These are phyloP conservation scores for Ectropis grisescens DNA, from an alignment of 1,140 invertebrate genomes.

Conservation along the genomic window DNA sequence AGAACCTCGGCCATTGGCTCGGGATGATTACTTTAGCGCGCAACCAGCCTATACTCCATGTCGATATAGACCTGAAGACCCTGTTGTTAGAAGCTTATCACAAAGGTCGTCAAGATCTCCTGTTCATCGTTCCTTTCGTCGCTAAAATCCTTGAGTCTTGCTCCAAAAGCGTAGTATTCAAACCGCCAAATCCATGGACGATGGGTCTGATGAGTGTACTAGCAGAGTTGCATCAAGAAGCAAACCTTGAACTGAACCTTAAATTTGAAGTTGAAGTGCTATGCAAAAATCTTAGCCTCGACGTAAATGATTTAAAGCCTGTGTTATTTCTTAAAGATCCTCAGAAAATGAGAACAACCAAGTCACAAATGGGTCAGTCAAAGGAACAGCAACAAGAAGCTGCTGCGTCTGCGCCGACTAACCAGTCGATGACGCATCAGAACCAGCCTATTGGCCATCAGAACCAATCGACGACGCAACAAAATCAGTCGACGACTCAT, in stretches of 20 bases:
- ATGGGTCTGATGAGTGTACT: conserved; percentile 97
- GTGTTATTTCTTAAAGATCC: conserved; percentile 85
- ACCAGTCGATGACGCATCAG: conserved; percentile 40
- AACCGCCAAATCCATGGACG: conserved; percentile 98
- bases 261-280: conserved; percentile 99
- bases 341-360: conserved; percentile 80
- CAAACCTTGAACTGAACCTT: conserved; percentile 93
- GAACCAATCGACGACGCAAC: no score
- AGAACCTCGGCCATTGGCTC: conserved; percentile 99
- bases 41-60: conserved; percentile 93
- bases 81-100: conserved; percentile 98
- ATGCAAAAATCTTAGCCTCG: conserved; percentile 94
- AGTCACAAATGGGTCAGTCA: conserved; percentile 85
- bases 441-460: no score
- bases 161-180: conserved; percentile 96
- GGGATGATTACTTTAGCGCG: conserved; percentile 96
- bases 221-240: conserved; percentile 96
- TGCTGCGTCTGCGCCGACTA: conserved; percentile 70
- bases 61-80: conserved; percentile 95
- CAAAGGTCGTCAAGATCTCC: conserved; percentile 97
- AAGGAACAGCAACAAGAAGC: no score
- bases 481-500: no score
- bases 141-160: conserved; percentile 98
- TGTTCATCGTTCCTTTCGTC: conserved; percentile 99
- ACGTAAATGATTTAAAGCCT: conserved; percentile 87